Evolutionary conservation across 2,888 invertebrate genomes (phyloP).

Genomic region (Rhagium mordax): DNA sequence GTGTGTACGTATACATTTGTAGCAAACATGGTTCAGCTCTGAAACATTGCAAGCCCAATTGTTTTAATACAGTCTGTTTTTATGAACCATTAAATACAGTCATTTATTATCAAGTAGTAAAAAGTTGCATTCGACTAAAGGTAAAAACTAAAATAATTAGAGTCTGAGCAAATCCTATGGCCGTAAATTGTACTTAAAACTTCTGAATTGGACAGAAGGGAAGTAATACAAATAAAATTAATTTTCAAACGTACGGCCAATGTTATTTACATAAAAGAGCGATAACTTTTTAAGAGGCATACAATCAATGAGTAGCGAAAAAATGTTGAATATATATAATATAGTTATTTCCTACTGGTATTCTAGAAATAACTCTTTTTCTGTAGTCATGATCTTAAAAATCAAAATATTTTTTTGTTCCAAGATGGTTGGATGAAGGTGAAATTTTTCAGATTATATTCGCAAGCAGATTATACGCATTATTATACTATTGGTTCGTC

Average conservation of each 20-base stretch:
- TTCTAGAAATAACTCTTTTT: too few relatives aligned
- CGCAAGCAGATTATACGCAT: too few relatives aligned
- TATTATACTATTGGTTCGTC: too few relatives aligned
- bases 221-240: neutral
- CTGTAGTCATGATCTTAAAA: too few relatives aligned
- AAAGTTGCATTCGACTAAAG: slow-evolving; percentile 10
- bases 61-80: slow-evolving; percentile 20
- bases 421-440: too few relatives aligned
- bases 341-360: too few relatives aligned
- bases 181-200: neutral
- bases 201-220: neutral
- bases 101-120: slow-evolving; percentile 20
- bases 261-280: neutral
- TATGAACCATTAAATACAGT: slow-evolving; percentile 8
- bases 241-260: neutral
- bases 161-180: slow-evolving; percentile 10
- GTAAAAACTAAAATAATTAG: slow-evolving; percentile 18
- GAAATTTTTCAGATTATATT: too few relatives aligned
- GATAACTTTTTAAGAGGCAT: neutral
- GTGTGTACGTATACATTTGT: slow-evolving; percentile 5
- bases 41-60: slow-evolving; percentile 8
- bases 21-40: neutral
- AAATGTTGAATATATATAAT: neutral
- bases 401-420: too few relatives aligned
- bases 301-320: neutral